Evolutionary conservation across 2,113 vertebrate species (phyloP).

Genomic region (Chloebia gouldiae): DNA sequence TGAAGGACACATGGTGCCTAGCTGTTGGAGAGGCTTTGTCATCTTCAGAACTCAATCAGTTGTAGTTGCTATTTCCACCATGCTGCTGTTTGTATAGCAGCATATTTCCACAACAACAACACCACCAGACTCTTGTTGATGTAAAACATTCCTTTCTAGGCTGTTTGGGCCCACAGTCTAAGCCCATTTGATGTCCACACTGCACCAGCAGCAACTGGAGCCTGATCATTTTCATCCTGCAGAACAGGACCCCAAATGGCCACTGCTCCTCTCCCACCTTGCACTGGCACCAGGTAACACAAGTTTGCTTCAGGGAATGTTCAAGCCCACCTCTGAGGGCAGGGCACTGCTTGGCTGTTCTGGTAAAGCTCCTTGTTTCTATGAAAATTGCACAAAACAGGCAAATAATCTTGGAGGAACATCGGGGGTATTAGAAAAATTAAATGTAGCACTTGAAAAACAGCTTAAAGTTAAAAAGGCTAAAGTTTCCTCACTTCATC

Average conservation of each 20-base stretch:
- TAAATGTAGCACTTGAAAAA: not conserved
- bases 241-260: accelerated
- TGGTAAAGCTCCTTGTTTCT: not conserved
- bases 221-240: not conserved
- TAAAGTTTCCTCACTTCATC: slow-evolving; percentile 35
- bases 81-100: not conserved
- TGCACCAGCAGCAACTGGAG: not conserved
- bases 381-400: not conserved
- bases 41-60: not conserved
- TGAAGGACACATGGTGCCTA: not conserved
- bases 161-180: accelerated
- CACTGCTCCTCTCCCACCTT: accelerated
- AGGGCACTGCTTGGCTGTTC: not conserved
- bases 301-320: not conserved
- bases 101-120: not conserved
- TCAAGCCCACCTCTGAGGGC: not conserved
- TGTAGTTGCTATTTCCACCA: not conserved
- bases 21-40: not conserved
- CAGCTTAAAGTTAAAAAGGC: not conserved
- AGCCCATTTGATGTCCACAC: not conserved
- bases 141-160: not conserved
- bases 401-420: not conserved
- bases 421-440: not conserved
- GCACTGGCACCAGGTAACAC: not conserved
- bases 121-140: not conserved